Conservation (phyloP, 2,888 invertebrate species). For the Acleris cristana region DNA sequence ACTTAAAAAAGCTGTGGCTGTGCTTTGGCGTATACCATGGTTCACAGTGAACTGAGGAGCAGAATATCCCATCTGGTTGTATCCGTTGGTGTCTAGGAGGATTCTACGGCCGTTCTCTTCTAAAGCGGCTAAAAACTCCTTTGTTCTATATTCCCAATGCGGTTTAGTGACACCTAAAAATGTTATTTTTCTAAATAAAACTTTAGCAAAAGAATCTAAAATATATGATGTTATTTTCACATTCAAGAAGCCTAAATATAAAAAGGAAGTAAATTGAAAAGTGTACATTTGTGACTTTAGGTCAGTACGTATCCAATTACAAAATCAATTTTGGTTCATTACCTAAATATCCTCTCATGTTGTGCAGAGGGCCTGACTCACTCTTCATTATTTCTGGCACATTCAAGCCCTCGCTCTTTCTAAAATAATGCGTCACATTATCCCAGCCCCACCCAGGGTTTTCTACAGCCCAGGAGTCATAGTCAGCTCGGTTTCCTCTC, state of each 20-base stretch:
- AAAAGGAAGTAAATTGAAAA: too few species aligned
- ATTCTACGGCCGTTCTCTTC: background rate
- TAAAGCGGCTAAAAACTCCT: background rate
- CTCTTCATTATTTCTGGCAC: constrained; percentile 17
- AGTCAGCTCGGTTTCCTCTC: constrained; percentile 83
- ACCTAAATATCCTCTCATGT: constrained; percentile 71
- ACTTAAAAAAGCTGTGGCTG: constrained; percentile 28
- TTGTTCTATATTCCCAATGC: background rate
- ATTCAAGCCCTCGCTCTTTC: constrained; percentile 30
- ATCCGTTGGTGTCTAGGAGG: constrained; percentile 22
- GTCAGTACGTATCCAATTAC: too few species aligned
- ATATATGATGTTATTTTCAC: too few species aligned
- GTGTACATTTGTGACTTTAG: too few species aligned
- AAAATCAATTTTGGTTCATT: too few species aligned
- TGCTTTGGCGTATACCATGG: constrained; percentile 26
- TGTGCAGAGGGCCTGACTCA: constrained; percentile 21
- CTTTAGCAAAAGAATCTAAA: too few species aligned
- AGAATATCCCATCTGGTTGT: constrained; percentile 33
- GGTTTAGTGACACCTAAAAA: constrained; percentile 17
- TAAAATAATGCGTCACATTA: constrained; percentile 56
- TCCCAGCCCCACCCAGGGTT: constrained; percentile 84
- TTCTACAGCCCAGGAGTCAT: constrained; percentile 69
- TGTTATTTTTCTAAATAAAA: too few species aligned
- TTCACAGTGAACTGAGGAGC: constrained; percentile 24
- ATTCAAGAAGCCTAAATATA: too few species aligned